A percentile compares a stretch with the other conserved stretches of the same genome.
These are phyloP conservation scores for Acleris literana DNA, from an alignment of 2,888 invertebrate genomes.

Conservation along the genomic window DNA sequence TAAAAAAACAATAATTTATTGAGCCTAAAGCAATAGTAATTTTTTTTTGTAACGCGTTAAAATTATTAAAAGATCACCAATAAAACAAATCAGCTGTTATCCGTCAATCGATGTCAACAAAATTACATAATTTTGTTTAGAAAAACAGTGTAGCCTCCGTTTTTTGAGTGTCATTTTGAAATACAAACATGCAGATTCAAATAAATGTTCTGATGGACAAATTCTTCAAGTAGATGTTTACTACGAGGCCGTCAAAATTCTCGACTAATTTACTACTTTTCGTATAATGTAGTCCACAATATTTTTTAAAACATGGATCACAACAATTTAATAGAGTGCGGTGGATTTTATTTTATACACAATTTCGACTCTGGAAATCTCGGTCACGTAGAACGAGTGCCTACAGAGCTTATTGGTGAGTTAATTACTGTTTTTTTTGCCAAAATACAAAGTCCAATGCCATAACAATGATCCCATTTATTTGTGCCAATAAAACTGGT, in stretches of 20 bases:
- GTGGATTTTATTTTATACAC: constrained; percentile 91
- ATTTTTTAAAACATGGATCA: constrained; percentile 72
- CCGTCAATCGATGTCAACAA: constrained; percentile 85
- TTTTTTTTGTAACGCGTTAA: constrained; percentile 44
- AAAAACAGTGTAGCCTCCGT: constrained; percentile 80
- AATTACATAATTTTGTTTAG: constrained; percentile 84
- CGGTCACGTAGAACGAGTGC: constrained; percentile 90
- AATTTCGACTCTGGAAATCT: constrained; percentile 96
- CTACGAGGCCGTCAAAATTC: constrained; percentile 58
- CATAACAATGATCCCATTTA: constrained; percentile 32
- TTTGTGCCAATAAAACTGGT: constrained; percentile 34
- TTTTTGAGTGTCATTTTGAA: constrained; percentile 74
- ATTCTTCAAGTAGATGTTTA: constrained; percentile 67
- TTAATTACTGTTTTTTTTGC: constrained; percentile 40
- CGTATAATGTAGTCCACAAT: constrained; percentile 76
- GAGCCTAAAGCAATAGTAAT: constrained; percentile 41
- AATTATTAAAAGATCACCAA: constrained; percentile 72
- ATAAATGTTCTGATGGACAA: constrained; percentile 66
- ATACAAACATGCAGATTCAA: constrained; percentile 71
- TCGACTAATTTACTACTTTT: constrained; percentile 61
- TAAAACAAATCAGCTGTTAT: constrained; percentile 84
- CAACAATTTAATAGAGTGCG: constrained; percentile 84
- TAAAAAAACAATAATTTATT: constrained; percentile 56
- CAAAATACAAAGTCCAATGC: constrained; percentile 51
- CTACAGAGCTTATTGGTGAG: constrained; percentile 84